Evolutionary conservation across 2,113 vertebrate genomes (phyloP), one percentile per base, ranked within the genome.

Genomic region (Podiceps cristatus): DNA sequence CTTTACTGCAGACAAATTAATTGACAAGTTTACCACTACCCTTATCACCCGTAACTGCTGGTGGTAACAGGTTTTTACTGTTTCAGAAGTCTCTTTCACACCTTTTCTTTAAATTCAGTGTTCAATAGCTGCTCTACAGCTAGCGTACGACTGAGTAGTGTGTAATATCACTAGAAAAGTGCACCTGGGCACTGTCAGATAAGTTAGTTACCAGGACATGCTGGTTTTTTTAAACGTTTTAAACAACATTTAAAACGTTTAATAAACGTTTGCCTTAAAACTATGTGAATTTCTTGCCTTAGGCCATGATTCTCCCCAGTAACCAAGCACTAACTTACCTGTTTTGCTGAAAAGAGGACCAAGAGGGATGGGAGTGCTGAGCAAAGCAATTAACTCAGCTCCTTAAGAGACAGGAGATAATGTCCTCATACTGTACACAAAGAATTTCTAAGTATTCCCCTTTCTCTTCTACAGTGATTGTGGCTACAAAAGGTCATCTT

Each of bases 1-100:
- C 93, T 98, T 99, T 90, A 98, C 99, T 99, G 98, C 13, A 6
- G 76, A 93, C 62, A 97, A 64, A 85, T 80, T 1, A 96, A 49
- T 92, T 28, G 78, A 73, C 78, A 56, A 45, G 40, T 69, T 93
- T 53, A 88, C 18, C 45, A 40, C 44, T 31, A 31, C 27, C 25
- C 17, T 72, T 27, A 47, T 6, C 27, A 27, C 77, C 69, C 47
- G 13, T 19, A 8, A 35, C 23, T 42, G 59, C 37, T 44, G 69
- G 15, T 12, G 2, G 40, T 8, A 20, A 42, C 5, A 19, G 42
- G 6, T 4, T 12, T 58, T 24, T 18, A 40, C 29, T 24, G 27
- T 42, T 13, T 3, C 42, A 9, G 8, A 18, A 27, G 12, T 14
- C 19, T 31, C 58, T 49, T 31, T 47, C 63, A 47, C 1, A 2